Base-by-base conservation (phyloP, 1,140 invertebrate genomes). In the Zaprionus capensis region DNA sequence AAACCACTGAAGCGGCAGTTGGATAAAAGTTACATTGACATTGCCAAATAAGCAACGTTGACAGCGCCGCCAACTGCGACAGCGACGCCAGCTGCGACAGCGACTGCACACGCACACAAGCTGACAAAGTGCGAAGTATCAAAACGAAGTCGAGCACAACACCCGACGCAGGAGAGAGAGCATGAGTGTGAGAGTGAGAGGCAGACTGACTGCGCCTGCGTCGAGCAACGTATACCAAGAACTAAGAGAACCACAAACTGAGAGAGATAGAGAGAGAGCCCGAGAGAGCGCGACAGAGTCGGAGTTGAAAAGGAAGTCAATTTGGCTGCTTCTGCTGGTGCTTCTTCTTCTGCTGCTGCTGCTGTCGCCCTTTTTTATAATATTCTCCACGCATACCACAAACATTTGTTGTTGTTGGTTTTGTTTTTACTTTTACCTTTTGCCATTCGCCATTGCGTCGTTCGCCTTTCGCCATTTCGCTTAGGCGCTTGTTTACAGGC, bases 11-110 rank as follows among this genome's bases (percentile, higher is more conserved):
- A 88, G 85, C 85, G 85, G 79, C 85, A 85, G 84, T 82, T 84
- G 84, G 78, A 87, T 90, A 90, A 88, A 88, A 87, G 85, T 90
- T 87, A 87, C 84, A 87, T 87, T 87, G 84, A 87, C 84, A 87
- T 90, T 87, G 84, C 85, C 81, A 78, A 80, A 75, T 61, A 69
- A 74, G 41, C 41, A 63, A 20, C 71, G 51, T 58, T 51, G 46
- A 17, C 67, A 53, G 59, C 49, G 55, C 28, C 49, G 56, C 17
- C 44, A 59, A 14, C 55, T 44, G 31, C 31, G 36, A 15, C 36
- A 38, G 36, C 36, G 14, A 14, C 31, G 31, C 31, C 3, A 34
- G 20, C 67, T 24, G 67, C 46, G 44, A 38, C 49, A 62, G 26
- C 44, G 59, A 26, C 56, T 57, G 34, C 41, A 51, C 51, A 53